Evolutionary conservation across 2,888 invertebrate genomes (phyloP).

Genomic region (Deroplatys truncata): DNA sequence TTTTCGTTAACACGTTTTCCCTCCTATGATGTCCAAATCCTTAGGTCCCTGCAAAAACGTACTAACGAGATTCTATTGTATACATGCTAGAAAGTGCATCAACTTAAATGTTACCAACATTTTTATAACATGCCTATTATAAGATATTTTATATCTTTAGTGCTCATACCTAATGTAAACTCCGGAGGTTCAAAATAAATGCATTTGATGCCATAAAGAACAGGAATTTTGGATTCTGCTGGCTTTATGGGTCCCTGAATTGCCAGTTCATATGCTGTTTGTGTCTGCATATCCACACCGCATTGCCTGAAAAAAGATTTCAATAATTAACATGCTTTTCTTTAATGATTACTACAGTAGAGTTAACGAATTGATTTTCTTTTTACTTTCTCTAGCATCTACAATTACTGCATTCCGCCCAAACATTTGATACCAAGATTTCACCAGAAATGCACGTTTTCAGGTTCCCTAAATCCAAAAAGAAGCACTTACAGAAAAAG

Average conservation of each 20-base stretch:
- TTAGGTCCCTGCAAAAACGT: too few relatives aligned
- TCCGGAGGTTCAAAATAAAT: conserved; percentile 75
- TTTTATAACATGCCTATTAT: too few relatives aligned
- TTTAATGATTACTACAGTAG: too few relatives aligned
- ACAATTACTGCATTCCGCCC: too few relatives aligned
- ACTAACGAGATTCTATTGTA: too few relatives aligned
- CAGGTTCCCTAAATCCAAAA: too few relatives aligned
- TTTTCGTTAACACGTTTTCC: too few relatives aligned
- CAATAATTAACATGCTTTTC: background rate
- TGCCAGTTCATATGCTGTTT: conserved; percentile 87
- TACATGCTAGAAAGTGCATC: background rate
- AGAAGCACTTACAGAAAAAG: background rate
- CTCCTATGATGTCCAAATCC: too few relatives aligned
- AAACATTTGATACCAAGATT: too few relatives aligned
- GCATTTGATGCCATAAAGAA: conserved; percentile 83
- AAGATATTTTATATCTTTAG: too few relatives aligned
- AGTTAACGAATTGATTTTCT: background rate
- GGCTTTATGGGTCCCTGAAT: conserved; percentile 78
- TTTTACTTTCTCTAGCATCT: background rate
- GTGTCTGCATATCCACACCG: conserved; percentile 79
- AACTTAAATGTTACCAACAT: background rate
- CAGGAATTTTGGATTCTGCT: conserved; percentile 59
- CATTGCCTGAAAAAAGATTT: conserved; percentile 50
- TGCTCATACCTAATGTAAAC: conserved; percentile 70
- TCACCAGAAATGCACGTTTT: too few relatives aligned